These are phyloP conservation scores for Zelleria hepariella DNA, from an alignment of 2,888 invertebrate species.

Conservation along the genomic window DNA sequence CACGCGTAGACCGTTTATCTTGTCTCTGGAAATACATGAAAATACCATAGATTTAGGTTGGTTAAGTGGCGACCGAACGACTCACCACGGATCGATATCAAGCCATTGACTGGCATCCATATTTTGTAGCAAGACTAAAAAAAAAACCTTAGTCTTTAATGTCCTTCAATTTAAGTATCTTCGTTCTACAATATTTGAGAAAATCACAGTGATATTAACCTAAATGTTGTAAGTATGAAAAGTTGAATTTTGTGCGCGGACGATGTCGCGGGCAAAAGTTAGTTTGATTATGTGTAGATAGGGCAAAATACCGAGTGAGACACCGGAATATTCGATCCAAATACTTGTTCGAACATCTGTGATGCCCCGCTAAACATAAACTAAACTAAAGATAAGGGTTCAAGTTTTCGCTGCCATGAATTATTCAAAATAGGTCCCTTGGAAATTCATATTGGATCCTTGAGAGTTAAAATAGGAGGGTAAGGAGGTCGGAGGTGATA, in stretches of 20 bases:
- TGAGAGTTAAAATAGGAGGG: neutral
- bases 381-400: neutral
- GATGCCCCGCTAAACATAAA: neutral
- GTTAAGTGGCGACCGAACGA: no score
- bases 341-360: neutral
- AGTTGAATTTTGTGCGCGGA: no score
- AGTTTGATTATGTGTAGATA: no score
- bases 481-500: neutral
- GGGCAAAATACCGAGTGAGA: neutral
- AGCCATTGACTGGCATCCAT: no score
- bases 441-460: neutral
- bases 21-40: conserved; percentile 29
- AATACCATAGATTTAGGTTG: neutral
- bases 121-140: no score
- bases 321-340: neutral
- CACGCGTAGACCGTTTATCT: conserved; percentile 49
- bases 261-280: no score
- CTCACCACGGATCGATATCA: no score
- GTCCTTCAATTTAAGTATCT: no score
- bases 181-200: no score
- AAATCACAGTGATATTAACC: no score
- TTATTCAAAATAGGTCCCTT: neutral
- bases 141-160: no score
- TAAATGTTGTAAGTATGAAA: no score
- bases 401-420: neutral